Percentiles rank a stretch among this genome's conserved stretches.
phyloP scores from a whole-genome alignment of 1,140 invertebrate genomes.

The Zophobas atratus region DNA sequence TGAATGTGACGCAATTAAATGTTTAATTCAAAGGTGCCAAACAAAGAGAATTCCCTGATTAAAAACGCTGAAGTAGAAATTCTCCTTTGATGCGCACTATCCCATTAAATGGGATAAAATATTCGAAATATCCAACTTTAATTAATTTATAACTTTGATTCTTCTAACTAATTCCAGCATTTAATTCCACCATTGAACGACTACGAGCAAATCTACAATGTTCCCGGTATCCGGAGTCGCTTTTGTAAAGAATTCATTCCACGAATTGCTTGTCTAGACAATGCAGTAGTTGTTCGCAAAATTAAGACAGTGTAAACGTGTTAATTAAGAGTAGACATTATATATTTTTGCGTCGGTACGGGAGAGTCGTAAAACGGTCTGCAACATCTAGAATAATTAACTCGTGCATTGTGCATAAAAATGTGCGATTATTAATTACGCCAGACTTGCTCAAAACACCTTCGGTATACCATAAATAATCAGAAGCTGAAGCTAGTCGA shows the following conservation, averaged over 20 bases:
- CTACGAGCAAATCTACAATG: constrained; percentile 22
- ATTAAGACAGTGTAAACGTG: constrained; percentile 43
- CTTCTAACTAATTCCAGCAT: constrained; percentile 28
- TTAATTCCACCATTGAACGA: constrained; percentile 39
- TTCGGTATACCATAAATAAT: constrained; percentile 41
- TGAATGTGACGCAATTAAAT: not conserved
- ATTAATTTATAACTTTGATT: constrained; percentile 42
- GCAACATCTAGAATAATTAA: constrained; percentile 47
- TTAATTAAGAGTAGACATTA: constrained; percentile 41
- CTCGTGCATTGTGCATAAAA: constrained; percentile 53
- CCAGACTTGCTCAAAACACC: constrained; percentile 47
- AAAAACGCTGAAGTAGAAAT: constrained; percentile 3
- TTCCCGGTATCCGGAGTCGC: constrained; percentile 27
- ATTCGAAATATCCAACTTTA: constrained; percentile 36
- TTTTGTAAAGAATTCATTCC: constrained; percentile 42
- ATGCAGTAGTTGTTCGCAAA: constrained; percentile 41
- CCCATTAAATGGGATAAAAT: constrained; percentile 20
- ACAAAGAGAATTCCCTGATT: not conserved
- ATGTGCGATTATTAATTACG: constrained; percentile 53
- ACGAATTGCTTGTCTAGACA: constrained; percentile 42
- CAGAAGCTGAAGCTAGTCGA: not conserved
- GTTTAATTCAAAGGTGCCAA: constrained; percentile 7
- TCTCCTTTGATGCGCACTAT: not conserved
- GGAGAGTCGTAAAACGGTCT: constrained; percentile 31
- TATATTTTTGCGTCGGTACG: constrained; percentile 21